Base-by-base conservation (phyloP, 2,113 vertebrate genomes). In the Scatophagus argus region DNA sequence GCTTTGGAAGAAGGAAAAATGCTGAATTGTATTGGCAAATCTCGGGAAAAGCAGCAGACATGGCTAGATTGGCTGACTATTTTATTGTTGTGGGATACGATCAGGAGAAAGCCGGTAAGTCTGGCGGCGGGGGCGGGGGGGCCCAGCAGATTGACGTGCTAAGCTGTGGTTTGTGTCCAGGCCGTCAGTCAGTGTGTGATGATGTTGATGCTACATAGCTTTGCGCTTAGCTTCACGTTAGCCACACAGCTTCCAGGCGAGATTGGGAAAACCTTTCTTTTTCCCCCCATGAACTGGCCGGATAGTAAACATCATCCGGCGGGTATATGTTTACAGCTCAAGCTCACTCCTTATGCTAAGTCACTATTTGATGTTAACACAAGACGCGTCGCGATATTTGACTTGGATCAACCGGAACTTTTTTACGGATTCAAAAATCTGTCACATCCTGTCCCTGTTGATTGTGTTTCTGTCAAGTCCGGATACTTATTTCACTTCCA, bases 71-170 rank as follows among this genome's bases (percentile, higher is more conserved):
- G 94, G 97, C 96, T 44, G 97, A 99, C 91, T 99, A 99, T 90
- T 97, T 99, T 87, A 96, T 96, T 80, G 96, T 99, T 84, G 97
- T 98, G 88, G 97, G 97, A 94, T 97, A 97, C 88, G 97, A 98
- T 87, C 96, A 95, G 29, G 97, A 97, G 84, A 98, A 99, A 95
- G 92, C 96, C 84, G 97, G 97, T 98, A 94, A 95, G 96, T 94
- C 41, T 55, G 68, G 13, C 16, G 49, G 49, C 23, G 47, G 21
- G 29, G 49, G 49, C 23, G 47, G 21, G 29, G 54, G 44, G 74
- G 69, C 41, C 43, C 62, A n/a, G 34, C 38, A 62, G 56, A 59
- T 36, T 46, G 77, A 58, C 17, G n/a, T 41, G 71, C 39, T 52
- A 29, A 34, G 82, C 43, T 76, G 81, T 59, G 87, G 56, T 91